phyloP scores from a whole-genome alignment of 2,888 invertebrate genomes.

The Herminia tarsipennalis region DNA sequence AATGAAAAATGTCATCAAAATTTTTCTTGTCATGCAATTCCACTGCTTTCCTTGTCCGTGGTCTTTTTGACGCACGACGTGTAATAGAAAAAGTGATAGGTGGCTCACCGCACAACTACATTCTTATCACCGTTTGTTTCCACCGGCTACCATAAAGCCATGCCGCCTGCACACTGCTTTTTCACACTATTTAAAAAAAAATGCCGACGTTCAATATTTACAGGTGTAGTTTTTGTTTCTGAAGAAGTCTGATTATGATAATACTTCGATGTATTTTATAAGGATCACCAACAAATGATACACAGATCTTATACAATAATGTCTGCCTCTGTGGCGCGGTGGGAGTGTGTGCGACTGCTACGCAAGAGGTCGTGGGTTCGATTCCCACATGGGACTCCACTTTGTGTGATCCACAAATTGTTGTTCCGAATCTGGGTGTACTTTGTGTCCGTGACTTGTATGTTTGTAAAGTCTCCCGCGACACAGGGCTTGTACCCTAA shows the following conservation, averaged over 20 bases:
- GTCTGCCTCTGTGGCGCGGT: too few relatives aligned
- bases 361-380: too few relatives aligned
- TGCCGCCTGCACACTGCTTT: constrained; percentile 35
- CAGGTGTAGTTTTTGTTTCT: neutral
- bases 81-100: constrained; percentile 82
- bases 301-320: too few relatives aligned
- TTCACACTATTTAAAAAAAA: constrained; percentile 19
- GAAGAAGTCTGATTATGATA: neutral
- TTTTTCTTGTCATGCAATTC: constrained; percentile 7
- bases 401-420: too few relatives aligned
- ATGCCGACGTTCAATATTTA: neutral
- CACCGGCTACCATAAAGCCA: constrained; percentile 49
- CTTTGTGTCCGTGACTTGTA: too few relatives aligned
- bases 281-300: too few relatives aligned
- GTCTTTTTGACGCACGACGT: constrained; percentile 47
- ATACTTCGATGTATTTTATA: too few relatives aligned
- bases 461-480: too few relatives aligned
- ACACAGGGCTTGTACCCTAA: too few relatives aligned
- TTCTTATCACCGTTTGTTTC: constrained; percentile 65
- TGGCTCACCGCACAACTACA: constrained; percentile 70
- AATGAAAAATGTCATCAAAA: neutral
- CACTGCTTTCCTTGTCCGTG: constrained; percentile 17
- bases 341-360: too few relatives aligned
- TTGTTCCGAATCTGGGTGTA: too few relatives aligned
- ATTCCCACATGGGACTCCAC: too few relatives aligned